Base-by-base conservation (phyloP, 2,113 vertebrate species). In the Zosterops hypoxanthus region DNA sequence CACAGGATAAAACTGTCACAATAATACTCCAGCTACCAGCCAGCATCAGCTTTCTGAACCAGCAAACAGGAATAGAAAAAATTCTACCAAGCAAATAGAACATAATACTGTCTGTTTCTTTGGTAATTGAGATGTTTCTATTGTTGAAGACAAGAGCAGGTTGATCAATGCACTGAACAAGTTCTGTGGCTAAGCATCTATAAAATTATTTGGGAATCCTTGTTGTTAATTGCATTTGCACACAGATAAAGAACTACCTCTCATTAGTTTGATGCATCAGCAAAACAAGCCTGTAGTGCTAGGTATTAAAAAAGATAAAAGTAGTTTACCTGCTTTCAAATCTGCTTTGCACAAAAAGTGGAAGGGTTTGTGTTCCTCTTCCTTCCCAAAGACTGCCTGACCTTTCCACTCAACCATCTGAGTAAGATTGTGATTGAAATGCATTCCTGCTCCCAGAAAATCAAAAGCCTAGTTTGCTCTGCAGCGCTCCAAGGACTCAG, bases 401-500 rank as follows among this genome's bases (percentile, higher is more conserved):
- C 12, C 33, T 65, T 59, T 64, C 59, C 56, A 44, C 11, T 78
- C 55, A 81, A 11, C 12, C 26, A 11, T 42, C 3, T 41, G 49
- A 70, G 47, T 47, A 46, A n/a, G 11, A 47, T 26, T 9, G 11
- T 2, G 24, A 55, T 24, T 31, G 50, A 46, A 70, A 81, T 52
- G 9, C 23, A 53, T 36, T 85, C 42, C 22, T 65, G 14, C 25
- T 33, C 20, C 50, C 26, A 68, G 52, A 59, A 81, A 87, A 84
- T 61, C 21, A 59, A 57, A 89, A 75, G 16, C 33, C 60, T 26
- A 2, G 3, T 49, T 86, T 1, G 6, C 28, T 77, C 46, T 75
- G 47, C 36, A 19, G 7, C 0, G 2, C 34, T 42, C 22, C 2
- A 70, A 26, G 25, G 26, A 11, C 39, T 90, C 5, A 0, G 2